Conservation (phyloP, 1,140 invertebrate genomes). For the Heliconius himera region DNA sequence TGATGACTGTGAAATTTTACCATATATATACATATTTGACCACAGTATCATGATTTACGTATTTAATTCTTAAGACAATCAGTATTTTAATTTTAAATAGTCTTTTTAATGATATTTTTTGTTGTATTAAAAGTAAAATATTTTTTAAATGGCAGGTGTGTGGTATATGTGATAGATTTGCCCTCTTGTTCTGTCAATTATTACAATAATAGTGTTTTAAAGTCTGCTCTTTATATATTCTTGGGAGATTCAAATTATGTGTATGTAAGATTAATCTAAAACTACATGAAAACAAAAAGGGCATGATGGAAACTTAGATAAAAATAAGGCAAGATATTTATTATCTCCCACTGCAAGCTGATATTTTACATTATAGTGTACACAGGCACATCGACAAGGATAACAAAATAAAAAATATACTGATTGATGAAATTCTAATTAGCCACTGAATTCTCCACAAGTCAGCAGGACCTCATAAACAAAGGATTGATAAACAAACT, state of each 20-base stretch:
- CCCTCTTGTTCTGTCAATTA: constrained; percentile 56
- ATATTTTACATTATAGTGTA: constrained; percentile 67
- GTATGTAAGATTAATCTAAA: constrained; percentile 22
- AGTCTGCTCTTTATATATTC: constrained; percentile 23
- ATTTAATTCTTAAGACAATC: neutral
- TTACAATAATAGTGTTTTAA: constrained; percentile 15
- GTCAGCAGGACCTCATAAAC: constrained; percentile 78
- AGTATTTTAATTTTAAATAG: neutral
- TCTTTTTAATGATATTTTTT: constrained; percentile 1
- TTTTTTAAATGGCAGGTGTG: constrained; percentile 17
- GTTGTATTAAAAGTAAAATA: neutral
- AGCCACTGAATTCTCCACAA: constrained; percentile 79
- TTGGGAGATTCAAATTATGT: constrained; percentile 46
- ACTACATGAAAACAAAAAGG: constrained; percentile 46
- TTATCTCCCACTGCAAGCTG: constrained; percentile 74
- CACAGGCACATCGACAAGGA: constrained; percentile 75
- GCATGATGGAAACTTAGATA: constrained; percentile 63
- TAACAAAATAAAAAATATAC: constrained; percentile 81
- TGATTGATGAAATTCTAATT: constrained; percentile 79
- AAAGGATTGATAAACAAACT: constrained; percentile 76
- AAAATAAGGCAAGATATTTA: constrained; percentile 77
- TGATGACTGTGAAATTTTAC: neutral
- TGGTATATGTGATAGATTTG: constrained; percentile 52
- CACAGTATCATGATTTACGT: neutral
- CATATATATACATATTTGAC: neutral